Base-by-base conservation (phyloP, 2,797 vertebrate genomes). In the Oreochromis mossambicus region DNA sequence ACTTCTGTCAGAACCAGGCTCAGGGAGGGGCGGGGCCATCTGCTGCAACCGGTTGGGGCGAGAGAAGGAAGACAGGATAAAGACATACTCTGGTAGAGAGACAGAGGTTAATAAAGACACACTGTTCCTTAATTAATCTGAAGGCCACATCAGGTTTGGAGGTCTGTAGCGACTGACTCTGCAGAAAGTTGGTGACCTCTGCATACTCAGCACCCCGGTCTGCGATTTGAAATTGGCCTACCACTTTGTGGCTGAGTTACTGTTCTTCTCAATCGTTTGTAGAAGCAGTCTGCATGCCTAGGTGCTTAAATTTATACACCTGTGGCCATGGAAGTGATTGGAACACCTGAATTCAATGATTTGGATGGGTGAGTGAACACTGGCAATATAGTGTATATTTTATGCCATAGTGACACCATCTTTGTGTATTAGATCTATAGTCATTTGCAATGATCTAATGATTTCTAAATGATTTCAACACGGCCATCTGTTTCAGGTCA, bases 401-500 rank as follows among this genome's bases (percentile, higher is more conserved):
- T n/a, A 63, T 63, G 32, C 32, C 58, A 63, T 63, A 63, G 32
- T 63, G 32, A 63, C 58, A 63, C 58, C 58, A 36, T 63, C 58
- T 63, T 10, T 63, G 32, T 63, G 58, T 36, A n/a, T 63, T 63
- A 63, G 17, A 36, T 7, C 4, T 63, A 36, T n/a, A 7, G 58
- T 36, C 17, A 5, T 63, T 63, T 5, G 32, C 6, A 2, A 36
- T 7, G 9, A 63, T n/a, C 32, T 63, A n/a, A 63, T 63, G 6
- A 56, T 36, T 29, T 26, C 11, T 14, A 19, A 32, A 17, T 3
- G 2, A 7, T 21, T 24, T 9, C 2, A 2, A 34, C 29, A 6
- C 3, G 3, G 50, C 17, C 24, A 1, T 14, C 13, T 51, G 34
- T 80, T 89, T 93, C 95, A 99, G 98, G 98, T 94, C 98, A 99